Evolutionary conservation across 2,888 invertebrate genomes (phyloP), one percentile per base, ranked within the genome.

Genomic region (Epirrhoe alternata): DNA sequence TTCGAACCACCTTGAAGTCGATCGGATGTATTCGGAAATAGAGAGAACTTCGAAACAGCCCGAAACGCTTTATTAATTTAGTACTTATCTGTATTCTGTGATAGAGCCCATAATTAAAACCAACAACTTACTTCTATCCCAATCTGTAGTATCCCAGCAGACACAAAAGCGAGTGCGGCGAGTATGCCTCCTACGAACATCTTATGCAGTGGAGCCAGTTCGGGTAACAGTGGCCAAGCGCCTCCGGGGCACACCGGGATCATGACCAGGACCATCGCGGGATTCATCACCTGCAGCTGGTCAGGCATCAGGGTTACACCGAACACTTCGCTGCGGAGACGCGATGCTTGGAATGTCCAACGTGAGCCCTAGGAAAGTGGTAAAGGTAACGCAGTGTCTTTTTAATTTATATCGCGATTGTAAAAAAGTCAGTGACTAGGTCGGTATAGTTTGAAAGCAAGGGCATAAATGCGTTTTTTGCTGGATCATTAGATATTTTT

Each of bases 241-340:
- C 92, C 92, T 0, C 92, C 92, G 0, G 92, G 92, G 59, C 95
- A 95, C 16, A 95, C 76, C 0, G 97, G 97, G 59, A 97, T 96
- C 82, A 97, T 90, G 5, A 96, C 72, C 24, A 97, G 87, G 14
- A 97, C 96, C 83, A 97, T 93, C 0, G 95, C 94, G 0, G 97
- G 97, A 84, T 97, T 97, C 77, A 97, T 91, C 35, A 97, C 96
- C 77, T 97, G 97, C 89, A 97, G 95, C 88, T 97, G 97, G 81
- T 97, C 97, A 0, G 97, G 97, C 83, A 94, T 92, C 57, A 95
- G 86, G n/a, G 93, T 87, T 6, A 90, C 71, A 0, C 92, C 93
- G 24, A 90, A 85, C 10, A 95, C 83, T 72, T 94, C 92, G 31
- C 95, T 95, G 61, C 95, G 93, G 89, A 97, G 95, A 62, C 95